Evolutionary conservation across 2,888 invertebrate genomes (phyloP).

Genomic region (Cataglyphis cursor): DNA sequence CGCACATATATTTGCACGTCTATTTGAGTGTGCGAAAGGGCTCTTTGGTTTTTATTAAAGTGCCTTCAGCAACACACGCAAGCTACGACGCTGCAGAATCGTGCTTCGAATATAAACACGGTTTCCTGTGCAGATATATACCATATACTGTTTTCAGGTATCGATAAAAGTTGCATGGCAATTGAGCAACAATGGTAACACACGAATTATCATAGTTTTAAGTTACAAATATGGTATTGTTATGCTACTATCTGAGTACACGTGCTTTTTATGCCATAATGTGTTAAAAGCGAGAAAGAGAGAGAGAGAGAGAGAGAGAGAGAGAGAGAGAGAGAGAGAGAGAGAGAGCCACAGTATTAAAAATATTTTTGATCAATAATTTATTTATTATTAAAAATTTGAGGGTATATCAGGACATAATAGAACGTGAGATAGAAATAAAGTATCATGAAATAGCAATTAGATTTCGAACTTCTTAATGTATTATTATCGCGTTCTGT

Average conservation of each 20-base stretch:
- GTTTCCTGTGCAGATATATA: conserved; percentile 22
- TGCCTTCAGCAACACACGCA: conserved; percentile 11
- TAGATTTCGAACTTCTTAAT: not conserved
- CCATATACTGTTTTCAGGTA: not conserved
- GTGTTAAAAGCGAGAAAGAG: not conserved
- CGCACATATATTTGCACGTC: conserved; percentile 2
- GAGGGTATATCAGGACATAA: not conserved
- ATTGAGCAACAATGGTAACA: conserved; percentile 3
- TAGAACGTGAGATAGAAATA: not conserved
- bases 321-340: too few species aligned
- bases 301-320: too few species aligned
- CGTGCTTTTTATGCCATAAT: not conserved
- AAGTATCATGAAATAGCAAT: not conserved
- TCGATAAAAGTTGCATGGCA: conserved; percentile 21
- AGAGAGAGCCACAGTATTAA: not conserved
- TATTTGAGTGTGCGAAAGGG: conserved; percentile 13
- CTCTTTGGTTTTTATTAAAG: conserved; percentile 42
- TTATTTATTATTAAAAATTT: conserved; percentile 9
- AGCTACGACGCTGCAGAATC: conserved; percentile 30
- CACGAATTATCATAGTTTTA: conserved; percentile 22
- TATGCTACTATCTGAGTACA: not conserved
- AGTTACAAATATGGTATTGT: conserved; percentile 11
- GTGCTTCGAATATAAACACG: conserved; percentile 27
- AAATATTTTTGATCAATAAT: not conserved
- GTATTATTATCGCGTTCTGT: not conserved